Conservation (phyloP, 2,888 invertebrate species). For the Ichneumoninae sp. region DNA sequence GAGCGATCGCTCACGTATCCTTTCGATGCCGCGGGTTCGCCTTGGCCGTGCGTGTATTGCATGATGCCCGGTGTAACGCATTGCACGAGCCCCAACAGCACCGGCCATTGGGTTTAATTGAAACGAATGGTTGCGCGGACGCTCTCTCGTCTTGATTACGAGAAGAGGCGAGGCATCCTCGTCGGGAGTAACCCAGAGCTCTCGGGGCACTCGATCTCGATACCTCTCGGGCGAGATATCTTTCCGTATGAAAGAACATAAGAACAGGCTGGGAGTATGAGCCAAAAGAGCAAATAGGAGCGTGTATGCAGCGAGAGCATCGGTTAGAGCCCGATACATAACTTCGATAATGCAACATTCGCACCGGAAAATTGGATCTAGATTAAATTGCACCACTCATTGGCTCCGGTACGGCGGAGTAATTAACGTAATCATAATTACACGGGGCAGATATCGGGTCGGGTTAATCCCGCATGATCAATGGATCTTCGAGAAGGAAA, state of each 20-base stretch:
- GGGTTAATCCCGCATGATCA: slow-evolving; percentile 26
- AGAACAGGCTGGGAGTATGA: slow-evolving; percentile 4
- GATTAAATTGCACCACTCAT: slow-evolving; percentile 46
- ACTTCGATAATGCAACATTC: slow-evolving; percentile 48
- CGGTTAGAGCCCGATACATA: slow-evolving; percentile 24
- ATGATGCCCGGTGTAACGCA: slow-evolving; percentile 43
- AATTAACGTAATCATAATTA: slow-evolving; percentile 53
- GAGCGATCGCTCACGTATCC: slow-evolving; percentile 57
- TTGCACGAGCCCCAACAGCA: slow-evolving; percentile 40
- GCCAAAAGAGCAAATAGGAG: not conserved
- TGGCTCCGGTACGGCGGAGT: slow-evolving; percentile 6
- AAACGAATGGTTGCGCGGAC: slow-evolving; percentile 66
- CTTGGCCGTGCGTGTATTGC: slow-evolving; percentile 22
- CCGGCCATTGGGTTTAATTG: slow-evolving; percentile 64
- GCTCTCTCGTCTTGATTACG: slow-evolving; percentile 66
- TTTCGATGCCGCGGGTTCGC: slow-evolving; percentile 47
- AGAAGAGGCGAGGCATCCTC: slow-evolving; percentile 37
- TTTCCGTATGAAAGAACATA: slow-evolving; percentile 15
- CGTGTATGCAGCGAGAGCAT: not conserved
- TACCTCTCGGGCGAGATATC: not conserved
- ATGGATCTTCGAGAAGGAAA: not conserved
- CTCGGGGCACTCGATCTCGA: slow-evolving; percentile 29
- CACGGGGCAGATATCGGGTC: slow-evolving; percentile 11
- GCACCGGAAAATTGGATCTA: slow-evolving; percentile 59
- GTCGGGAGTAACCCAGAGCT: slow-evolving; percentile 38